A percentile compares a stretch with the other conserved stretches of the same genome.
Evolutionary conservation across 2,888 invertebrate species (phyloP).

Genomic region (Odontocerum albicorne): DNA sequence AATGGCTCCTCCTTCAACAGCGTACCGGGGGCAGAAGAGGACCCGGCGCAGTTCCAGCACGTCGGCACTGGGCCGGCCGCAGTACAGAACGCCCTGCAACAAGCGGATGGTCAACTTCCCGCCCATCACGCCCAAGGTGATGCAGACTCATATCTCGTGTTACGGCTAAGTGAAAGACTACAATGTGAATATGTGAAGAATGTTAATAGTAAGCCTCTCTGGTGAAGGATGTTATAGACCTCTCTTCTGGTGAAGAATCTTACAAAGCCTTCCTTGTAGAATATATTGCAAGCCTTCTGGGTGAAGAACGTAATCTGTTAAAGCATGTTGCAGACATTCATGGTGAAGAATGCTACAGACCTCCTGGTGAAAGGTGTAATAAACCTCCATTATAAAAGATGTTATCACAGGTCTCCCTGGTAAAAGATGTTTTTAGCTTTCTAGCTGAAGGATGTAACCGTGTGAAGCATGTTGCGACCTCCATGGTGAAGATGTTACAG

Average conservation of each 20-base stretch:
- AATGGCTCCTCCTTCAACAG: constrained; percentile 22
- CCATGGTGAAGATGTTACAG: constrained; percentile 13
- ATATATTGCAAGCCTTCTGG: too few relatives aligned
- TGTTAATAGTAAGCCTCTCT: background rate
- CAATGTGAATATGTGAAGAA: background rate
- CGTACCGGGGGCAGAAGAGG: background rate
- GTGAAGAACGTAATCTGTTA: too few relatives aligned
- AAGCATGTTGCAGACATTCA: too few relatives aligned
- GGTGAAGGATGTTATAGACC: background rate
- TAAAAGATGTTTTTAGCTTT: too few relatives aligned
- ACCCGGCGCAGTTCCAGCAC: constrained; percentile 8
- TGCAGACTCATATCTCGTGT: background rate
- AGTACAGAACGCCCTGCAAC: constrained; percentile 50
- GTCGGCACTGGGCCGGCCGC: constrained; percentile 31
- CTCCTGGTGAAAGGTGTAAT: too few relatives aligned
- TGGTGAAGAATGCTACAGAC: too few relatives aligned
- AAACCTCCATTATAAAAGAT: too few relatives aligned
- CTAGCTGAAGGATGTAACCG: too few relatives aligned
- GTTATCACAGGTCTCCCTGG: too few relatives aligned
- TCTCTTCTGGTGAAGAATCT: too few relatives aligned
- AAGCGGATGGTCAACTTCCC: constrained; percentile 44
- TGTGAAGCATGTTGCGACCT: too few relatives aligned
- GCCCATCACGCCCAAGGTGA: constrained; percentile 53
- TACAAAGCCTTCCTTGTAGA: too few relatives aligned
- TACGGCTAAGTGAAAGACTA: background rate